Conservation (phyloP, 2,888 invertebrate species). For the Orchesellides sinensis region DNA sequence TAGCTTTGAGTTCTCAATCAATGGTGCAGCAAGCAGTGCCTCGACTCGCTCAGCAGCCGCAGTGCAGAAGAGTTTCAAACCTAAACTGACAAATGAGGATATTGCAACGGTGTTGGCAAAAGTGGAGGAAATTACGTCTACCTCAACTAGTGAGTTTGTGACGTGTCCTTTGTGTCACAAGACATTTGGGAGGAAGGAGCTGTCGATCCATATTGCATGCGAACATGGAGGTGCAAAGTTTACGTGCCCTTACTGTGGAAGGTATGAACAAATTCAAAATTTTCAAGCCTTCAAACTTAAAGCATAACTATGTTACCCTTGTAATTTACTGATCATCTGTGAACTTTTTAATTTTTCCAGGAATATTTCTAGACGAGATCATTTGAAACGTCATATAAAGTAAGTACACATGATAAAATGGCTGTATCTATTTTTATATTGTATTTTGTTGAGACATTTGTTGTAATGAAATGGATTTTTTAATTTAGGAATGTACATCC, state of each 20-base stretch:
- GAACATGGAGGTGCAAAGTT: slow-evolving; percentile 69
- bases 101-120: slow-evolving; percentile 23
- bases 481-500: slow-evolving; percentile 49
- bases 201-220: slow-evolving; percentile 58
- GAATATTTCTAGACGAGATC: slow-evolving; percentile 66
- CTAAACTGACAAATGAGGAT: slow-evolving; percentile 28
- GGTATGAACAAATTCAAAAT: slow-evolving; percentile 18
- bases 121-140: slow-evolving; percentile 37
- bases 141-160: slow-evolving; percentile 39
- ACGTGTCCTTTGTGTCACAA: slow-evolving; percentile 55
- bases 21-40: neutral
- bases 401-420: slow-evolving; percentile 15
- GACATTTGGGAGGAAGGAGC: slow-evolving; percentile 54
- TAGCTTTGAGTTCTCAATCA: neutral
- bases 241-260: slow-evolving; percentile 67
- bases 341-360: slow-evolving; percentile 5
- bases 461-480: neutral
- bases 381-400: slow-evolving; percentile 68
- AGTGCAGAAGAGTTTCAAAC: slow-evolving; percentile 3
- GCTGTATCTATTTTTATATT: too few relatives aligned
- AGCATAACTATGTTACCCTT: neutral
- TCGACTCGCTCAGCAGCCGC: neutral
- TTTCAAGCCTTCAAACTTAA: neutral
- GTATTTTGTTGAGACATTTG: too few relatives aligned
- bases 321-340: neutral